Conservation (phyloP, 2,888 invertebrate species). For the Creontiades dilutus region DNA sequence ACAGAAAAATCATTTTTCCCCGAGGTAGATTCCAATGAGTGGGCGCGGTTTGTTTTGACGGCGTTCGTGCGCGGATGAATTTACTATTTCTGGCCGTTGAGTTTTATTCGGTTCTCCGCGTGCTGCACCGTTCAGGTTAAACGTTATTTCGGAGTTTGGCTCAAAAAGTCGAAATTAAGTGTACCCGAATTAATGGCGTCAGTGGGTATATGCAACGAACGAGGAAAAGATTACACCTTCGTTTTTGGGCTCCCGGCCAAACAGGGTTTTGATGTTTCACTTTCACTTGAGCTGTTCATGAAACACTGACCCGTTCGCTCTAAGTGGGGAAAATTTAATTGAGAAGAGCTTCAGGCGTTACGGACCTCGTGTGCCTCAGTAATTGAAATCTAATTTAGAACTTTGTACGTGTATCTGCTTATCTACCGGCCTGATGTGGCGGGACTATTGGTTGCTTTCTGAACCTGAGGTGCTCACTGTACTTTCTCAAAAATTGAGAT, state of each 20-base stretch:
- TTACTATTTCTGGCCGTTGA: not conserved
- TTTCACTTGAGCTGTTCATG: not conserved
- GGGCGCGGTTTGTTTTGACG: slow-evolving; percentile 36
- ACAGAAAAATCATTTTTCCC: not conserved
- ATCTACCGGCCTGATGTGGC: too few relatives aligned
- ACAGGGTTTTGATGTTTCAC: slow-evolving; percentile 29
- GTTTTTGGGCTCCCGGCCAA: not conserved
- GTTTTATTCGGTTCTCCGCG: not conserved
- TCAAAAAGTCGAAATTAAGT: not conserved
- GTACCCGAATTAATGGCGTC: not conserved
- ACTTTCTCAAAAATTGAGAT: too few relatives aligned
- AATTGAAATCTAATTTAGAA: too few relatives aligned
- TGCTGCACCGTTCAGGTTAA: not conserved
- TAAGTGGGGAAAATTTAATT: too few relatives aligned
- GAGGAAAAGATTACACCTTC: slow-evolving; percentile 19
- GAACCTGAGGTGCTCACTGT: too few relatives aligned
- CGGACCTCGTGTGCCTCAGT: too few relatives aligned
- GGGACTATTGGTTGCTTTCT: too few relatives aligned
- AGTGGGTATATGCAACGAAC: not conserved
- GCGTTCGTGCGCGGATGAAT: not conserved
- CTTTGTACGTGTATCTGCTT: too few relatives aligned
- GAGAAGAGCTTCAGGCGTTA: too few relatives aligned
- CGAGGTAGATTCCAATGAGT: slow-evolving; percentile 2
- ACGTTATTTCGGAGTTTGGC: not conserved
- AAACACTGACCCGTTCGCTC: not conserved